phyloP scores from a whole-genome alignment of 37 sponge, comb jelly and placozoan genomes.

The Aplysina aerophoba region DNA sequence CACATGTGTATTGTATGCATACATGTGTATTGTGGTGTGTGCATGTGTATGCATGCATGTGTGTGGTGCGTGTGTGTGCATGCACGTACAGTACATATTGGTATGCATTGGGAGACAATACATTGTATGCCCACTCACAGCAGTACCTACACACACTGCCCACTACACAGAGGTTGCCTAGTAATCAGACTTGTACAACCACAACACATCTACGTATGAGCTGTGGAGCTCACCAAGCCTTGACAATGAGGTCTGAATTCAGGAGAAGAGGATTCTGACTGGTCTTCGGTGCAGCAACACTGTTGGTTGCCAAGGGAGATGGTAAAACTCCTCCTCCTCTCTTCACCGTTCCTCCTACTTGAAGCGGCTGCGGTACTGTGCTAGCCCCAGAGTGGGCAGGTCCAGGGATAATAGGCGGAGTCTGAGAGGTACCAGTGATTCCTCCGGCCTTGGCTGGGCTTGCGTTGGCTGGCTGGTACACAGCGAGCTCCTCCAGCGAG shows the following conservation, averaged over 20 bases:
- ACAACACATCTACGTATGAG: no score
- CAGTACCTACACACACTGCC: not conserved
- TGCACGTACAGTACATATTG: not conserved
- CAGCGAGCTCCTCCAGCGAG: not conserved
- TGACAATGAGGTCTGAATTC: not conserved
- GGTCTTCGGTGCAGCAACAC: not conserved
- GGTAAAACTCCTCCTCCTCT: not conserved
- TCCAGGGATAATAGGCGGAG: no score
- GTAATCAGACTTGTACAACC: no score
- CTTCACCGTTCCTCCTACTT: no score
- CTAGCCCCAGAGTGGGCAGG: no score
- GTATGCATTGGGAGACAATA: no score
- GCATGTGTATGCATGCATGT: not conserved
- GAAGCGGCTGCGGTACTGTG: no score
- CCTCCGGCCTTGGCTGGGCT: no score
- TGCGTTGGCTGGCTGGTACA: not conserved
- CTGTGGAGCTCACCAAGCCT: not conserved
- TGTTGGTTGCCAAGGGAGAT: not conserved
- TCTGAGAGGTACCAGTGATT: no score
- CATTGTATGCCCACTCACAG: not conserved
- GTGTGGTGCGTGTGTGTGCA: not conserved
- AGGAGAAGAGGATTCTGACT: not conserved
- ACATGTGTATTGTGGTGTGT: no score
- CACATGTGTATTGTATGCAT: no score
- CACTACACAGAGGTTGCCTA: not conserved